Conservation (phyloP, 2,888 invertebrate species). For the Tetheella fluctuosa region DNA sequence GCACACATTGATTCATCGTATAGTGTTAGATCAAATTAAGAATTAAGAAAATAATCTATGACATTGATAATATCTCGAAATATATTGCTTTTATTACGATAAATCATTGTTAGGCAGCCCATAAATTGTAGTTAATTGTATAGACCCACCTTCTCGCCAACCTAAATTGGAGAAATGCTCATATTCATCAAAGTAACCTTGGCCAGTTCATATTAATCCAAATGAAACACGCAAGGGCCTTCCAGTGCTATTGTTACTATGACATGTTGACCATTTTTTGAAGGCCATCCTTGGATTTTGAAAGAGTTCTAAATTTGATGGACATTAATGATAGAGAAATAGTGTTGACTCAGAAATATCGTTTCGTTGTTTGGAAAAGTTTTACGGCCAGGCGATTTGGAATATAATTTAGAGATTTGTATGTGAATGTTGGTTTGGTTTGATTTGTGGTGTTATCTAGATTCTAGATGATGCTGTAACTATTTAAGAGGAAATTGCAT, state of each 20-base stretch:
- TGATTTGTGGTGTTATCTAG: too few species aligned
- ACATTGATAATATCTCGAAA: neutral
- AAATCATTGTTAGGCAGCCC: neutral
- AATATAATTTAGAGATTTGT: too few species aligned
- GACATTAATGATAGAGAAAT: too few species aligned
- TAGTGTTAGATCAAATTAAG: neutral
- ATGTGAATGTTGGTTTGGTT: neutral
- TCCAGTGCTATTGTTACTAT: slow-evolving; percentile 24
- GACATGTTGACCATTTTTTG: neutral
- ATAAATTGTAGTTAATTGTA: neutral
- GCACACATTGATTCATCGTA: neutral
- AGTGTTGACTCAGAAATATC: too few species aligned
- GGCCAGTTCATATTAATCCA: slow-evolving; percentile 31
- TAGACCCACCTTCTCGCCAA: neutral
- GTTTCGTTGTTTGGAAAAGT: too few species aligned
- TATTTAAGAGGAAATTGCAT: neutral
- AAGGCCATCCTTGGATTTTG: slow-evolving; percentile 6
- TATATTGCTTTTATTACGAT: neutral
- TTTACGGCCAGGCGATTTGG: too few species aligned
- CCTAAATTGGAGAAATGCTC: neutral
- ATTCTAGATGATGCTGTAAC: neutral
- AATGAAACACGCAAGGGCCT: slow-evolving; percentile 27
- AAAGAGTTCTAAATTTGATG: neutral
- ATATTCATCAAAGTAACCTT: slow-evolving; percentile 25
- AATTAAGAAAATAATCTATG: neutral